A percentile compares a stretch with the other conserved stretches of the same genome.
These are phyloP conservation scores for Lysandra bellargus DNA, from an alignment of 2,888 invertebrate species.

Conservation along the genomic window DNA sequence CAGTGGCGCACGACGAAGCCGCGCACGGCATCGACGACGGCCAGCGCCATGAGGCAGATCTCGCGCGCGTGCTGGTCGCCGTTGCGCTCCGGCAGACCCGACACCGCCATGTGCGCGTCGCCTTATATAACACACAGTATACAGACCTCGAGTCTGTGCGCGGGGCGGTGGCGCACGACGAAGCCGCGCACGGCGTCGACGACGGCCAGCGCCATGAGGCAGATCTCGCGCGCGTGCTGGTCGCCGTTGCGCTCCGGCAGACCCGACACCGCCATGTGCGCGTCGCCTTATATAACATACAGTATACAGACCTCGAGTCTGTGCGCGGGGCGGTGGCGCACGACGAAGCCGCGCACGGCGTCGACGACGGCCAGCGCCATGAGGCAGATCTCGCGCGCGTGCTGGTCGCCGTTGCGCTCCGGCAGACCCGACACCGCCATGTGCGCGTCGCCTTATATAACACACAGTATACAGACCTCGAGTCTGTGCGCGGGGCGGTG, in stretches of 20 bases:
- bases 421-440: slow-evolving; percentile 96
- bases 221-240: slow-evolving; percentile 94
- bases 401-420: slow-evolving; percentile 91
- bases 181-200: slow-evolving; percentile 94
- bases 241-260: slow-evolving; percentile 94
- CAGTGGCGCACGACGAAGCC: slow-evolving; percentile 94
- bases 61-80: too few species aligned
- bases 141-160: slow-evolving; percentile 88
- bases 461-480: slow-evolving; percentile 71
- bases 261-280: slow-evolving; percentile 95
- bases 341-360: slow-evolving; percentile 92
- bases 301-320: slow-evolving; percentile 84
- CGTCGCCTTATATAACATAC: slow-evolving; percentile 81
- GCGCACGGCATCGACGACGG: slow-evolving; percentile 92
- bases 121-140: background rate
- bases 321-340: slow-evolving; percentile 93
- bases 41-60: slow-evolving; percentile 80
- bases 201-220: slow-evolving; percentile 91
- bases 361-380: slow-evolving; percentile 94
- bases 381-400: slow-evolving; percentile 93
- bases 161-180: slow-evolving; percentile 93
- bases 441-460: slow-evolving; percentile 86
- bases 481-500: slow-evolving; percentile 94
- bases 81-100: too few species aligned
- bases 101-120: too few species aligned